These are phyloP conservation scores for Pegoplata infirma DNA, from an alignment of 2,888 invertebrate species.

Conservation along the genomic window DNA sequence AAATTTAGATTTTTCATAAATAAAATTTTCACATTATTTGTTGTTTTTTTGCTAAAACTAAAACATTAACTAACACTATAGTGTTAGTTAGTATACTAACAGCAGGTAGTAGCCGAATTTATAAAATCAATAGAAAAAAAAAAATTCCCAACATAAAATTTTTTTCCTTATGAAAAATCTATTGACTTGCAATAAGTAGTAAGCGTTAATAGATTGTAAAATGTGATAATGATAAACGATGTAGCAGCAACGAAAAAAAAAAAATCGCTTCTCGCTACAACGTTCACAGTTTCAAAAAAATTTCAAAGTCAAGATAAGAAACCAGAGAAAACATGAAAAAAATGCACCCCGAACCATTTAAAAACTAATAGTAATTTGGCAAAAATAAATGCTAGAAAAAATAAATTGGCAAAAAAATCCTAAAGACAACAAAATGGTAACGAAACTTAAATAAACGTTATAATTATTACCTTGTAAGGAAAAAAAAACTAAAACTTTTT, in stretches of 20 bases:
- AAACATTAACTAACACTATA: too few species aligned
- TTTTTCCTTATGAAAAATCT: not conserved
- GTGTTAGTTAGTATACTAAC: too few species aligned
- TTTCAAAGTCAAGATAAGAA: conserved; percentile 21
- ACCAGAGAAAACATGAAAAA: not conserved
- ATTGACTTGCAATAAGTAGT: conserved; percentile 19
- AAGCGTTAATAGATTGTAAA: conserved; percentile 61
- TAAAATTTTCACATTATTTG: too few species aligned
- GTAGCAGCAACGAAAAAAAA: conserved; percentile 37
- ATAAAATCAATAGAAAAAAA: not conserved
- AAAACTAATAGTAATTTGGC: conserved; percentile 28
- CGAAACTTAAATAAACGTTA: conserved; percentile 34
- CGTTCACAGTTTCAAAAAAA: conserved; percentile 44
- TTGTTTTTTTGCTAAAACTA: too few species aligned
- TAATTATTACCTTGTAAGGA: conserved; percentile 53
- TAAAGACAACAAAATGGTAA: conserved; percentile 3
- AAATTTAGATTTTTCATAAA: too few species aligned
- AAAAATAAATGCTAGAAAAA: not conserved
- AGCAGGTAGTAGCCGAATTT: too few species aligned
- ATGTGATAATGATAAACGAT: conserved; percentile 62
- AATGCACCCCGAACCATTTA: not conserved
- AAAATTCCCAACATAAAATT: not conserved
- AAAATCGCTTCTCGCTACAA: conserved; percentile 8
- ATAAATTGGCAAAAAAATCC: not conserved
- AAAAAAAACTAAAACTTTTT: conserved; percentile 28